Evolutionary conservation across 2,113 vertebrate genomes (phyloP).

Genomic region (Elaphurus davidianus): DNA sequence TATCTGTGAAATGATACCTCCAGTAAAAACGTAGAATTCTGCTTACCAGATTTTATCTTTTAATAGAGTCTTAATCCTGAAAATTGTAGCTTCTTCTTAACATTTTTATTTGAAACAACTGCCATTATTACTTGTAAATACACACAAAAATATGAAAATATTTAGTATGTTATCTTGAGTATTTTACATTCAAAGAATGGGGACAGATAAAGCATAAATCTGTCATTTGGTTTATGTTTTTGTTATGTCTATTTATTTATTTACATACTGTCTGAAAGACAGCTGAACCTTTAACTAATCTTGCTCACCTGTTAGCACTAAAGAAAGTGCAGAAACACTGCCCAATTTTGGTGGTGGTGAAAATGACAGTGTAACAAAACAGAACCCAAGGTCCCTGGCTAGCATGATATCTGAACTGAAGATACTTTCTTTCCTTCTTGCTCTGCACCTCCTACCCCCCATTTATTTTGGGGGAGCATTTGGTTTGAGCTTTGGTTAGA

Average conservation of each 20-base stretch:
- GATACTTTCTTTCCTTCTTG: neutral
- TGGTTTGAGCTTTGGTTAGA: neutral
- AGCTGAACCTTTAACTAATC: neutral
- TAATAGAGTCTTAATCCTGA: neutral
- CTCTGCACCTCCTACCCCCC: neutral
- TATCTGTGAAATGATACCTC: neutral
- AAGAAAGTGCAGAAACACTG: neutral
- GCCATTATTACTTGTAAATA: neutral
- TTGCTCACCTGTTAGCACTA: neutral
- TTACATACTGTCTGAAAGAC: neutral
- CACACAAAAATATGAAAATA: neutral
- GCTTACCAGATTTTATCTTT: neutral
- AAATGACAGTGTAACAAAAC: neutral
- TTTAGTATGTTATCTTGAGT: neutral
- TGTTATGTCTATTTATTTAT: neutral
- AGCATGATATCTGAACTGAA: neutral
- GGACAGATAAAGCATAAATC: neutral
- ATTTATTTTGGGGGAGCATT: neutral
- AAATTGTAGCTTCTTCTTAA: neutral
- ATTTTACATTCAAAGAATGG: neutral
- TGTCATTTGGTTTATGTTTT: neutral
- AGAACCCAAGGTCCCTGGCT: neutral
- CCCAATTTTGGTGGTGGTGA: neutral
- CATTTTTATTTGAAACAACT: neutral
- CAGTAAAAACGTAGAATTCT: neutral